These are phyloP conservation scores for Micromys minutus DNA, from an alignment of 2,113 vertebrate species.

Conservation along the genomic window DNA sequence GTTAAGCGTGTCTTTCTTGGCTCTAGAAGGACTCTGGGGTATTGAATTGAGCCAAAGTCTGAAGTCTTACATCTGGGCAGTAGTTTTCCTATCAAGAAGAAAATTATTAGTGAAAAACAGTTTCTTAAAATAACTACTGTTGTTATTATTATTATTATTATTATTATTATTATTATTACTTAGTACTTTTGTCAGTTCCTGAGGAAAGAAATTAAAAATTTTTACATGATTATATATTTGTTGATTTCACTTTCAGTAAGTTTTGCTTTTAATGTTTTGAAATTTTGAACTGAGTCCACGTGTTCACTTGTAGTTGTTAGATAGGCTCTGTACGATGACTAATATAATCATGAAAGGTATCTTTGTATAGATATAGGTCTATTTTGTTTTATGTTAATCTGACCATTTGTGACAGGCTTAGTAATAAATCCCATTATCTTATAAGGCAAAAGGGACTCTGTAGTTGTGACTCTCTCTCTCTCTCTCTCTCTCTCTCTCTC, in stretches of 20 bases:
- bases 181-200: neutral
- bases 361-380: neutral
- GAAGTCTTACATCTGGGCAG: neutral
- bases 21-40: neutral
- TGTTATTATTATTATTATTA: neutral
- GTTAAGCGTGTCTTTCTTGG: neutral
- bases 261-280: conserved; percentile 7
- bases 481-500: too few relatives aligned
- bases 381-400: neutral
- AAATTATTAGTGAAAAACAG: neutral
- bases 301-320: neutral
- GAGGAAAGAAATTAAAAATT: neutral
- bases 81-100: neutral
- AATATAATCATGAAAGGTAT: neutral
- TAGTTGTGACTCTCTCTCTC: too few relatives aligned
- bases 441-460: neutral
- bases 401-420: neutral
- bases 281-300: neutral
- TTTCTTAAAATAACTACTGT: neutral
- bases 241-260: neutral
- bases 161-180: too few relatives aligned
- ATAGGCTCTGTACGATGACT: neutral
- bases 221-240: neutral
- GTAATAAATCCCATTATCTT: neutral
- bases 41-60: neutral